Base-by-base conservation (phyloP, 2,888 invertebrate genomes). In the Scaptodrosophila latifasciaeformis region DNA sequence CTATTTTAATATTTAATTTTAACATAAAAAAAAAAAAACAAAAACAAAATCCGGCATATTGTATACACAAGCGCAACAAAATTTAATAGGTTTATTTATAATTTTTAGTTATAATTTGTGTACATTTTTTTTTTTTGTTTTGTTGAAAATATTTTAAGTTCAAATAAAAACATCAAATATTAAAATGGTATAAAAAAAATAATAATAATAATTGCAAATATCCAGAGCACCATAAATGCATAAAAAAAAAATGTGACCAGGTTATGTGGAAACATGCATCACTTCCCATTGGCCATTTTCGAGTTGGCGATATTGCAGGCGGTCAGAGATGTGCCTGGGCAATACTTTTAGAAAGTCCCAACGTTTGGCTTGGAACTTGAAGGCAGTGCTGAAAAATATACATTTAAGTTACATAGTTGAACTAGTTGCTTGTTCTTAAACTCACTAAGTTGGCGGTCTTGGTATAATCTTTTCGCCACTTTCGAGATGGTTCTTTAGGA, bases 311-410 rank as follows among this genome's bases (percentile, higher is more conserved):
- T 85, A 85, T 40, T 84, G 77, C 7, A 86, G 55, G 12, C 86
- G 77, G 65, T 85, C 86, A n/a, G 82, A 84, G 13, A 85, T 81
- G 46, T 69, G 54, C 7, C 63, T 58, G 1, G 40, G 6, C 24
- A 72, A 69, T 2, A 74, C 64, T 31, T 81, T 83, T n/a, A 84
- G 79, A 47, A 85, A 85, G 37, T 85, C 86, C 75, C 85, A 83
- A 13, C 66, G 59, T 24, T 70, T 65, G 1, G 86, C 70, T 9
- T 70, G 40, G n/a, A 86, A 72, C 49, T 81, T 79, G 21, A 85
- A 83, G 6, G 74, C 85, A 21, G 85, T 85, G 54, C 85, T 85
- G 52, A 31, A 31, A 31, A 12, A 27, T 27, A 5, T 9, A 27
- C 2, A n/a, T 35, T 13, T 13, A 1, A 10, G 18, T 17, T 44